phyloP scores from a whole-genome alignment of 2,113 vertebrate genomes.

The Rafetus swinhoei region DNA sequence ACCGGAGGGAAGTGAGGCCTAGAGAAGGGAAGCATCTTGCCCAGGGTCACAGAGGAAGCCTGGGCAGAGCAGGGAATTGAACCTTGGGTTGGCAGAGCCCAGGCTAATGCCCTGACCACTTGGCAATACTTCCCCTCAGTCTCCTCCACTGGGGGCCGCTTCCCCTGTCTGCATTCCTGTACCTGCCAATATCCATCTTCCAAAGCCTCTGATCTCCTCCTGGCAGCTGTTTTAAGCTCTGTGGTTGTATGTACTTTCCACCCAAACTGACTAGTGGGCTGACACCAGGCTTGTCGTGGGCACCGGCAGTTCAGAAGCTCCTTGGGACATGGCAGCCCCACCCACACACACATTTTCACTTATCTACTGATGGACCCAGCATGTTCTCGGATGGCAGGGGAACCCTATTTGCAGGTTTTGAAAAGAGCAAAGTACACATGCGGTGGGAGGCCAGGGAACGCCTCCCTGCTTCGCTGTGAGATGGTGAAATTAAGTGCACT shows the following conservation, averaged over 20 bases:
- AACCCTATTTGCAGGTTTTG: too few species aligned
- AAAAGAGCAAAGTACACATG: neutral
- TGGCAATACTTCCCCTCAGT: neutral
- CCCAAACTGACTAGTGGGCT: neutral
- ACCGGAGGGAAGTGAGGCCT: neutral
- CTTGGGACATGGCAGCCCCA: fast-evolving
- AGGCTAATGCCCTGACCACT: neutral
- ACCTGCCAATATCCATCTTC: neutral
- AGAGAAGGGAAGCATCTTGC: neutral
- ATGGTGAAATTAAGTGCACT: neutral
- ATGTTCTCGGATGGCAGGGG: too few species aligned
- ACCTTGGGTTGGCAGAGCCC: neutral
- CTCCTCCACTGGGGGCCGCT: neutral
- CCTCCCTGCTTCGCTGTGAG: fast-evolving
- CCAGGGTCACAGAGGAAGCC: neutral
- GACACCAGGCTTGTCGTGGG: neutral
- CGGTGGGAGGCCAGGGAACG: neutral
- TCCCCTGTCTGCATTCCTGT: neutral
- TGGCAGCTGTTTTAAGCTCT: neutral
- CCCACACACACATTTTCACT: fast-evolving
- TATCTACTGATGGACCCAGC: fast-evolving
- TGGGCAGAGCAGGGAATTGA: neutral
- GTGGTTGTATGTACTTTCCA: neutral
- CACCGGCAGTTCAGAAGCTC: fast-evolving
- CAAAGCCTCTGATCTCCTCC: neutral